Conservation (phyloP, 1,140 invertebrate species). For the Drosophila ohnishii region DNA sequence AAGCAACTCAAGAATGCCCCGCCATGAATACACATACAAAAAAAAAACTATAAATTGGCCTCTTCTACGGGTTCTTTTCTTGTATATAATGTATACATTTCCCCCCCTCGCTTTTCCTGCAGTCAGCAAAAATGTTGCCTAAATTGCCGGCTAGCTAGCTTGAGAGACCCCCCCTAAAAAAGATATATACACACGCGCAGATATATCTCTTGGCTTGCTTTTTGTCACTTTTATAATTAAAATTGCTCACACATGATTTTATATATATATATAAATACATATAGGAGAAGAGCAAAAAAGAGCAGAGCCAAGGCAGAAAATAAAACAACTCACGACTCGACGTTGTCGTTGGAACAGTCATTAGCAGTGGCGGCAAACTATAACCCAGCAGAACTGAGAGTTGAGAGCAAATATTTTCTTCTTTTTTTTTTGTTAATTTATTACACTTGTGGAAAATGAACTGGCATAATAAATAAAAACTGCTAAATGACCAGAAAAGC, state of each 20-base stretch:
- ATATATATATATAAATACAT: conserved; percentile 12
- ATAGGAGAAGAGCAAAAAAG: conserved; percentile 22
- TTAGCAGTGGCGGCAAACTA: conserved; percentile 48
- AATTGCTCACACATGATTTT: conserved; percentile 64
- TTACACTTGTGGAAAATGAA: conserved; percentile 22
- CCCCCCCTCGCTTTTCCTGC: conserved; percentile 9
- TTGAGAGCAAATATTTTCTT: conserved; percentile 19
- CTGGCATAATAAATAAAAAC: conserved; percentile 47
- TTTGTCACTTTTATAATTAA: conserved; percentile 79
- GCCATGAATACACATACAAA: conserved; percentile 33
- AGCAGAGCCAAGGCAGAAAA: conserved; percentile 9
- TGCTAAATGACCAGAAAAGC: conserved; percentile 50
- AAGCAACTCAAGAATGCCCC: conserved; percentile 33
- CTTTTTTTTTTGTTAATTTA: conserved; percentile 34
- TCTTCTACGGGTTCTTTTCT: conserved; percentile 17
- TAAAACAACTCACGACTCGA: conserved; percentile 44
- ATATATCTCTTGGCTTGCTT: conserved; percentile 36
- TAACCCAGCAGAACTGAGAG: conserved; percentile 36
- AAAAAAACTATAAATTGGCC: conserved; percentile 61
- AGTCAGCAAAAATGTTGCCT: conserved; percentile 45
- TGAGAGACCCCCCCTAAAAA: conserved; percentile 31
- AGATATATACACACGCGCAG: conserved; percentile 22
- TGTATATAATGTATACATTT: conserved; percentile 9
- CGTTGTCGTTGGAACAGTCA: conserved; percentile 27
- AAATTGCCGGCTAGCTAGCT: conserved; percentile 43